Base-by-base conservation (phyloP, 2,888 invertebrate species). In the Erebia aethiops region DNA sequence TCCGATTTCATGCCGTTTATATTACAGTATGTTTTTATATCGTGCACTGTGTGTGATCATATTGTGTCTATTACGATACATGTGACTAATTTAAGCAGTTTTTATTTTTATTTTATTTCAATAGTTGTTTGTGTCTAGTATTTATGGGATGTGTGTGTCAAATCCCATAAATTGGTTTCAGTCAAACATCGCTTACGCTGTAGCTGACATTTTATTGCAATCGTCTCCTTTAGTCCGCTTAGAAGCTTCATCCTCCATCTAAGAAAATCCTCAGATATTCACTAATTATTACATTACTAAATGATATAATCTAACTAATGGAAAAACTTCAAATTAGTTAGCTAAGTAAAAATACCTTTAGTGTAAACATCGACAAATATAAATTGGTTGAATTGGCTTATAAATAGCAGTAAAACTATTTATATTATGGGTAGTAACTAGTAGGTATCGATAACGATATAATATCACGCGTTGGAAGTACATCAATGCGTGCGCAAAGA, bases 401-500 rank as follows among this genome's bases (percentile, higher is more conserved):
- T 35, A 35, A 7, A 35, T 35, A 35, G 2, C 35, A 35, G 21
- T 21, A 21, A 35, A 35, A 35, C 35, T 35, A 35, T 7, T 5
- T 35, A 35, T 35, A 35, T 35, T 7, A 35, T 35, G 35, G 35
- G 7, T 35, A 35, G 35, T 35, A 35, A 35, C 35, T 35, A 35
- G 52, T 18, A 18, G 54, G 21, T 72, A 71, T 76, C 77, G 76
- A 76, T 69, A 77, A 54, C 77, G 76, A 76, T 69, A 75, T 11
- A 54, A 26, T 8, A 58, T 43, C n/a, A 52, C 41, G 13, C 46
- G 66, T 71, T 69, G 41, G 61, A 46, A 52, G 51, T 56, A 71
- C 70, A 35, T 52, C 52, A 67, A 69, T 86, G 89, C 87, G 89
- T 87, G 87, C 87, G 87, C 88, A 88, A 81, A 85, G 83, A 84